Percentiles rank a stretch among this genome's conserved stretches.
phyloP scores from a whole-genome alignment of 2,888 invertebrate genomes.

The Mimumesa dahlbomi region DNA sequence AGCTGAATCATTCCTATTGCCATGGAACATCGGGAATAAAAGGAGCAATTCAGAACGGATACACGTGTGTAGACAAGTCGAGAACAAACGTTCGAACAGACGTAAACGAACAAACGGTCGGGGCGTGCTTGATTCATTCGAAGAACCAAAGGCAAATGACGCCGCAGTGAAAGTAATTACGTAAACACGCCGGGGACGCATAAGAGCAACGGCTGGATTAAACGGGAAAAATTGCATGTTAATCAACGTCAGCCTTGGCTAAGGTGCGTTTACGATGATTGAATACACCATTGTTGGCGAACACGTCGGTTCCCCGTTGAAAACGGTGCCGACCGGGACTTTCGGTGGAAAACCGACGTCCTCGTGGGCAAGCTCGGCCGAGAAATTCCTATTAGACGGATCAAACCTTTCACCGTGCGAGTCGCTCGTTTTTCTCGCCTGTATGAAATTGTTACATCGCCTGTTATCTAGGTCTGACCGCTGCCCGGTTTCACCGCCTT shows the following conservation, averaged over 20 bases:
- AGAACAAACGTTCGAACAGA: conserved; percentile 10
- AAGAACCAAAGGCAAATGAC: conserved; percentile 34
- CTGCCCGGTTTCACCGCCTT: conserved; percentile 43
- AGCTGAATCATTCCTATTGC: background rate
- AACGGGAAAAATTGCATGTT: conserved; percentile 38
- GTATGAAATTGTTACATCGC: conserved; percentile 53
- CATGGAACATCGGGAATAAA: background rate
- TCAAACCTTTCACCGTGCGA: conserved; percentile 48
- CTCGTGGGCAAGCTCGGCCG: conserved; percentile 1
- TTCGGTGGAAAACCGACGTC: conserved; percentile 41
- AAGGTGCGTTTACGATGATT: background rate
- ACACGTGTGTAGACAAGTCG: conserved; percentile 1
- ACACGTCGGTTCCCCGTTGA: background rate
- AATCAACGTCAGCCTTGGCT: conserved; percentile 34
- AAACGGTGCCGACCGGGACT: background rate
- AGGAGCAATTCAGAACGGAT: conserved; percentile 1
- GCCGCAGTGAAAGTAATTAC: conserved; percentile 58
- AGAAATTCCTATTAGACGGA: conserved; percentile 29
- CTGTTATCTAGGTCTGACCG: conserved; percentile 41
- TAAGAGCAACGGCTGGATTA: conserved; percentile 35
- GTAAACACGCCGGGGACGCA: conserved; percentile 28
- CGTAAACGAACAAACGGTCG: conserved; percentile 6
- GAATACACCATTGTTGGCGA: conserved; percentile 4
- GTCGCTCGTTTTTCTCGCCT: conserved; percentile 38
- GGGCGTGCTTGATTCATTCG: conserved; percentile 23